Conservation (phyloP, 2,888 invertebrate species). For the Drosophila pegasa region DNA sequence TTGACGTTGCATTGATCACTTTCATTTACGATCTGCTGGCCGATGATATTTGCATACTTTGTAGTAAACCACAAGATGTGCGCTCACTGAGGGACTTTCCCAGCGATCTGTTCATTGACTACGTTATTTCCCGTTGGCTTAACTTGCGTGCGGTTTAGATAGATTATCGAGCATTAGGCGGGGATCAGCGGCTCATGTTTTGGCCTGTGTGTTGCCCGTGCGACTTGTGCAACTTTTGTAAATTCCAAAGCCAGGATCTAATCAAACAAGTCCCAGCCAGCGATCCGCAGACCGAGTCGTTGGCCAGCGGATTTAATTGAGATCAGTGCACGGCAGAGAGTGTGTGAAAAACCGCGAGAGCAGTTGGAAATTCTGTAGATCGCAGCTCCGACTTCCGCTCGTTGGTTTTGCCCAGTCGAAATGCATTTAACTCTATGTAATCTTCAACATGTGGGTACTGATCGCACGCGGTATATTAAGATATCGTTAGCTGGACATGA, state of each 20-base stretch:
- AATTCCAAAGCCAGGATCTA: conserved; percentile 76
- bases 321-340: conserved; percentile 55
- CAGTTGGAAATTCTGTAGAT: conserved; percentile 56
- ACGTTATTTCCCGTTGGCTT: conserved; percentile 78
- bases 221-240: conserved; percentile 78
- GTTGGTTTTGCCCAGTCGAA: conserved; percentile 66
- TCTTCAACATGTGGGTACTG: conserved; percentile 75
- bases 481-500: conserved; percentile 68
- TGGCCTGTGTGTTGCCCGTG: conserved; percentile 35
- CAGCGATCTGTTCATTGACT: conserved; percentile 67
- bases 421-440: conserved; percentile 42
- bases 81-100: conserved; percentile 66
- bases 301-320: conserved; percentile 70
- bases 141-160: conserved; percentile 68
- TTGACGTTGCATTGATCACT: no score
- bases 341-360: conserved; percentile 72
- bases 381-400: conserved; percentile 65
- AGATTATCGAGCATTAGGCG: conserved; percentile 72
- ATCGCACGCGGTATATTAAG: conserved; percentile 52
- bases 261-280: conserved; percentile 67
- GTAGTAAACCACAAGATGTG: conserved; percentile 47
- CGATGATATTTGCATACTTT: conserved; percentile 1
- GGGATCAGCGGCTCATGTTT: conserved; percentile 64
- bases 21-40: conserved; percentile 7
- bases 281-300: conserved; percentile 18